Base-by-base conservation (phyloP, 2,797 vertebrate species). In the Halcyon chelicuti region DNA sequence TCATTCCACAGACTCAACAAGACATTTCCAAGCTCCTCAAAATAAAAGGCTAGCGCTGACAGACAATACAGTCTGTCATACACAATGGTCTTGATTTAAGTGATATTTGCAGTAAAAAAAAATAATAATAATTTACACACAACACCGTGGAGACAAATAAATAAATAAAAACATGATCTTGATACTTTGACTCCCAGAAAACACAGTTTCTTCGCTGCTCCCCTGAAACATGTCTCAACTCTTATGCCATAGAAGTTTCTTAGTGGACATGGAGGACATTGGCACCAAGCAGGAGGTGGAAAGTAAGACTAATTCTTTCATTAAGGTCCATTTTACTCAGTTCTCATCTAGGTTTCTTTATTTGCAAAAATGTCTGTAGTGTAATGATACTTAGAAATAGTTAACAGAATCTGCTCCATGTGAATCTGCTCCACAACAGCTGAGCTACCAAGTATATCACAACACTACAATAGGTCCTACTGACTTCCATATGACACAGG, bases 121-220 rank as follows among this genome's bases (percentile, higher is more conserved):
- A 12, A 1, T n/a, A n/a, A n/a, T n/a, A n/a, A n/a, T 6, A 19
- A n/a, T 3, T 22, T 10, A 10, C 13, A 7, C 2, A 4, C 10
- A 28, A 9, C 2, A 4, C 14, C 20, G 17, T 3, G 9, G 17
- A 4, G 13, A 4, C 12, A 82, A 89, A 70, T 10, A 71, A 61
- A 71, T 25, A 7, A 37, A 40, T 14, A 54, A 52, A 83, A 70
- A 33, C 31, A 39, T 4, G 4, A 55, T 40, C 20, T n/a, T 23
- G 54, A 11, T 5, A 15, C 25, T 60, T 20, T 19, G 42, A 23
- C 62, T 83, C 37, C 23, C 40, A 86, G 35, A 61, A 76, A 54
- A 66, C 4, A 5, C 0, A 0, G 31, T 76, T 86, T 62, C 35
- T 89, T 47, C 23, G 15, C 13, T 62, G 31, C 8, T 75, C 9